Evolutionary conservation across 1,140 invertebrate genomes (phyloP).

Genomic region (Hyles vespertilio): DNA sequence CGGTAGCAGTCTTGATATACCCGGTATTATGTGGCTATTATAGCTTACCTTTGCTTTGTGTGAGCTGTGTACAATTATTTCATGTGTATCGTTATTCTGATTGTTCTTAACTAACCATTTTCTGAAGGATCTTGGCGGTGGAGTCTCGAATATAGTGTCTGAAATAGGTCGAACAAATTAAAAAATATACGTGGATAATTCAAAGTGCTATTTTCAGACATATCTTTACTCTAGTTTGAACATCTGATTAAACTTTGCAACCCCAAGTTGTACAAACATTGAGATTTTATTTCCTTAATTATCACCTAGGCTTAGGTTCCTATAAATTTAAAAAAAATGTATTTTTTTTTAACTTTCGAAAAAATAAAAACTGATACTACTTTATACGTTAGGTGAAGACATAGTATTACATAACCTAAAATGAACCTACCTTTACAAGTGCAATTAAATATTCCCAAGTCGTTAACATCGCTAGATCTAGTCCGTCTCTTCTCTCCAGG

Average conservation of each 20-base stretch:
- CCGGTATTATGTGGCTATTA: too few relatives aligned
- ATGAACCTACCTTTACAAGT: constrained; percentile 37
- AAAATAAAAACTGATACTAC: too few relatives aligned
- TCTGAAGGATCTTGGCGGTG: constrained; percentile 45
- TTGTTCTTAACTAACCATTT: constrained; percentile 41
- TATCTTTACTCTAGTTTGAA: too few relatives aligned
- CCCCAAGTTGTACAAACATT: too few relatives aligned
- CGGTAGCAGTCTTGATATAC: too few relatives aligned
- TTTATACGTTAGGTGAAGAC: neutral
- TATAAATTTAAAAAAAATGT: too few relatives aligned
- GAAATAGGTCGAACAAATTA: constrained; percentile 9
- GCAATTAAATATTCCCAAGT: constrained; percentile 31
- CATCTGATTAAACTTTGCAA: too few relatives aligned
- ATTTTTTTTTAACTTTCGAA: too few relatives aligned
- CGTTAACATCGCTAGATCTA: constrained; percentile 3
- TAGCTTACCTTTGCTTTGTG: constrained; percentile 37
- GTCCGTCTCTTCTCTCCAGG: neutral
- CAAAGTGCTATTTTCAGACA: too few relatives aligned
- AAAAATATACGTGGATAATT: neutral
- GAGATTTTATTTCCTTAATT: too few relatives aligned
- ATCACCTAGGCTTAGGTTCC: too few relatives aligned
- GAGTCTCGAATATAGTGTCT: constrained; percentile 45
- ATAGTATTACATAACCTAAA: neutral
- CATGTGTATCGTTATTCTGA: constrained; percentile 16
- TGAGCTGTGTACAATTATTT: constrained; percentile 48